Conservation (phyloP, 2,888 invertebrate genomes). For the Ectropis crepuscularia region DNA sequence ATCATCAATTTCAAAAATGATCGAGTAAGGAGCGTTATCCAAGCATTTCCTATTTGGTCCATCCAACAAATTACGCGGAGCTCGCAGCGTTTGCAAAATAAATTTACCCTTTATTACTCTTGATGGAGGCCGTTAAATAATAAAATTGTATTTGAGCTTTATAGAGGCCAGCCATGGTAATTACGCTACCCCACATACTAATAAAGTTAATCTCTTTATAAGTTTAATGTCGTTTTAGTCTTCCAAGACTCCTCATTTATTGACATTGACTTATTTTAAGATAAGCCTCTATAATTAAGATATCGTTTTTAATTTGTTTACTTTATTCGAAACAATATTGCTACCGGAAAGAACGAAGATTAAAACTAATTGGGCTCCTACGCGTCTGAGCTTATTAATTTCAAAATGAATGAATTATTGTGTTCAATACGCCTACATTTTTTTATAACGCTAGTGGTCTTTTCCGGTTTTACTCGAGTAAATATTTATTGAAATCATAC, state of each 20-base stretch:
- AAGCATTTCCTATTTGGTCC: slow-evolving; percentile 34
- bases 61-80: slow-evolving; percentile 30
- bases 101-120: slow-evolving; percentile 66
- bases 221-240: slow-evolving; percentile 28
- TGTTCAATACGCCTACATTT: too few species aligned
- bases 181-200: slow-evolving; percentile 41
- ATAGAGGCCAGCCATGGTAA: slow-evolving; percentile 46
- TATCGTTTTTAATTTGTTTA: slow-evolving; percentile 6
- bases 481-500: too few species aligned
- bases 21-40: slow-evolving; percentile 29
- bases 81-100: slow-evolving; percentile 44
- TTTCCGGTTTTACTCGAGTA: too few species aligned
- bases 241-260: slow-evolving; percentile 9
- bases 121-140: slow-evolving; percentile 63
- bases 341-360: not conserved
- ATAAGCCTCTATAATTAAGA: slow-evolving; percentile 1
- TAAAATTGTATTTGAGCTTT: slow-evolving; percentile 57
- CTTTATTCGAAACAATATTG: not conserved
- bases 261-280: slow-evolving; percentile 7
- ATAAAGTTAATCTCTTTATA: slow-evolving; percentile 36
- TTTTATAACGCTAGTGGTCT: too few species aligned
- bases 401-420: not conserved
- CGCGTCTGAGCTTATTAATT: not conserved
- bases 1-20: slow-evolving; percentile 18
- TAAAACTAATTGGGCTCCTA: not conserved